These are phyloP conservation scores for Erethizon dorsatum DNA, from an alignment of 2,797 vertebrate species.

Conservation along the genomic window DNA sequence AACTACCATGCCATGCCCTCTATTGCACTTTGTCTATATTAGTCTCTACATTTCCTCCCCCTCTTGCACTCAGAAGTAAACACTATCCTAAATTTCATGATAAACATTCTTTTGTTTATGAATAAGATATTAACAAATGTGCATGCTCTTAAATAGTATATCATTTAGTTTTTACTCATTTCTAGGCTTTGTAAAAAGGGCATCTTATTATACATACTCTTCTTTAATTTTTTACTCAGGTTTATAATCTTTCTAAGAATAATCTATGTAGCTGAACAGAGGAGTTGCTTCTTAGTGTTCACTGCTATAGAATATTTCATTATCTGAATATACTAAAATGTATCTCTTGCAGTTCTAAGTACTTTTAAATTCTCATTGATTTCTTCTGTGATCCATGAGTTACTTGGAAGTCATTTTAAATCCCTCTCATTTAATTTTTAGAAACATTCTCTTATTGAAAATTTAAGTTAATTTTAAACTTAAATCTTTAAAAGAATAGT, in stretches of 20 bases:
- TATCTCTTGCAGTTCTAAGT: neutral
- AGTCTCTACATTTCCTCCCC: neutral
- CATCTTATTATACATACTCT: neutral
- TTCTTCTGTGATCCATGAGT: constrained; percentile 29
- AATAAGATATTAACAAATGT: neutral
- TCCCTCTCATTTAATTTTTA: constrained; percentile 2
- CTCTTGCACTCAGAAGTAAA: neutral
- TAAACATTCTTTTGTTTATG: neutral
- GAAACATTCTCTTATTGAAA: constrained; percentile 42
- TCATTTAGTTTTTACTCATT: constrained; percentile 33
- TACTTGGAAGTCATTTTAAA: constrained; percentile 45
- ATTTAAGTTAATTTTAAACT: constrained; percentile 34
- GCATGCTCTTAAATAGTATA: neutral
- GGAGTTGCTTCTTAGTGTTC: neutral
- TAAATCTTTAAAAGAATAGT: constrained; percentile 38
- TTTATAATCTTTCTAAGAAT: neutral
- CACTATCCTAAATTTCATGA: neutral
- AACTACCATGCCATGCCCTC: neutral
- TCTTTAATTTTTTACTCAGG: neutral
- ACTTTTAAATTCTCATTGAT: constrained; percentile 32
- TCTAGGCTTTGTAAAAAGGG: neutral
- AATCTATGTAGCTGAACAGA: neutral
- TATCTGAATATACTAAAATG: neutral
- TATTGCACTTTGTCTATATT: neutral
- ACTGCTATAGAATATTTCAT: neutral